These are phyloP conservation scores for Amblyopsis rosae DNA, from an alignment of 2,113 vertebrate species.

Conservation along the genomic window DNA sequence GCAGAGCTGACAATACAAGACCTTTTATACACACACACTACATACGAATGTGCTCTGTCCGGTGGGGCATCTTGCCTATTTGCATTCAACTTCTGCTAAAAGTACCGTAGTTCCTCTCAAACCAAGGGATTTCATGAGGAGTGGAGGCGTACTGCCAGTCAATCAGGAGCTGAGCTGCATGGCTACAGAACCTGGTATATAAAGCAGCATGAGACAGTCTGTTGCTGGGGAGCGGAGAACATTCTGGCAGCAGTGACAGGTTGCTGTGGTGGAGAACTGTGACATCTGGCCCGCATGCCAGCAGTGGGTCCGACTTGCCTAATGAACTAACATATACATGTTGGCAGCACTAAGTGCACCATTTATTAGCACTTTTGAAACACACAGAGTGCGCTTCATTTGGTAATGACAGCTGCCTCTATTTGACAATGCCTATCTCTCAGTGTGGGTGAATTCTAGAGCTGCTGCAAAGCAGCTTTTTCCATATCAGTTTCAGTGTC, in stretches of 20 bases:
- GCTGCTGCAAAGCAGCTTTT: slow-evolving; percentile 3
- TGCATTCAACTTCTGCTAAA: no score
- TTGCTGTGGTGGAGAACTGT: slow-evolving; percentile 51
- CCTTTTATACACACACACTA: no score
- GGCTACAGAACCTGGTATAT: background rate
- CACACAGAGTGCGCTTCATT: slow-evolving; percentile 44
- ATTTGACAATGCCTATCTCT: slow-evolving; percentile 40
- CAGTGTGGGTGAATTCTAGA: slow-evolving; percentile 18
- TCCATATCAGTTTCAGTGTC: background rate
- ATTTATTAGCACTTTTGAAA: slow-evolving; percentile 65
- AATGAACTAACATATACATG: slow-evolving; percentile 70
- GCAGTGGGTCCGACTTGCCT: slow-evolving; percentile 56
- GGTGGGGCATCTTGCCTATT: no score
- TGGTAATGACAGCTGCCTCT: slow-evolving; percentile 49
- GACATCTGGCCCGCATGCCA: slow-evolving; percentile 67
- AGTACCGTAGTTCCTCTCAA: no score
- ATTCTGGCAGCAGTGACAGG: slow-evolving; percentile 24
- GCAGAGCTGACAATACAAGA: no score
- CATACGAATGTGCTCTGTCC: no score
- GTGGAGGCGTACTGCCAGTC: no score
- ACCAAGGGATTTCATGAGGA: no score
- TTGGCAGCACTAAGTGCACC: slow-evolving; percentile 65
- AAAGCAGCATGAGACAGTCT: slow-evolving; percentile 35
- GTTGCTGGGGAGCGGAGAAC: slow-evolving; percentile 25
- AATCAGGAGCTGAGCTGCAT: no score